Percentiles rank a stretch among this genome's conserved stretches.
Evolutionary conservation across 1,140 invertebrate genomes (phyloP).

Genomic region (Pseudomyrmex flavicornis): DNA sequence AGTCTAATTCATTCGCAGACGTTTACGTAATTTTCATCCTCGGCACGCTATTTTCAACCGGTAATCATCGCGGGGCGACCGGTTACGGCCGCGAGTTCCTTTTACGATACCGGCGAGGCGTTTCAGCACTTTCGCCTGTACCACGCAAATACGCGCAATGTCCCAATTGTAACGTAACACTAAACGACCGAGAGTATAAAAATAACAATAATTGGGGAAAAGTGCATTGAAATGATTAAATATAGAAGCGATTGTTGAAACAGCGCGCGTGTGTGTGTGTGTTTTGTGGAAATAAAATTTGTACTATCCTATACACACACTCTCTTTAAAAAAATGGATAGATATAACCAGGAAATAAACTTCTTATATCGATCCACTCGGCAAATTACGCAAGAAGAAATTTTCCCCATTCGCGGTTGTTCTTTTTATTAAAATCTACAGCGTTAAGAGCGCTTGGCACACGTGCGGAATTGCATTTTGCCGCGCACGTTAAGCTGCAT

Average conservation of each 20-base stretch:
- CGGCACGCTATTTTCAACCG: slow-evolving; percentile 35
- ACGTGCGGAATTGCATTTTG: slow-evolving; percentile 32
- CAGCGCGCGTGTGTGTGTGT: background rate
- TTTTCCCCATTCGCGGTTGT: slow-evolving; percentile 20
- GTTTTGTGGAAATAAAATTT: background rate
- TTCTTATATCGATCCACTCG: slow-evolving; percentile 27
- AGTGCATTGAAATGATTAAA: too few relatives aligned
- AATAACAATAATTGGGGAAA: too few relatives aligned
- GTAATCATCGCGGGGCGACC: slow-evolving; percentile 23
- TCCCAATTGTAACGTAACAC: background rate
- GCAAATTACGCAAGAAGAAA: slow-evolving; percentile 25
- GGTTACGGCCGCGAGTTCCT: slow-evolving; percentile 18
- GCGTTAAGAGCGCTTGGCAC: slow-evolving; percentile 19
- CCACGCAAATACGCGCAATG: background rate
- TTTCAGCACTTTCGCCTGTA: background rate
- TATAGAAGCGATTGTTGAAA: too few relatives aligned
- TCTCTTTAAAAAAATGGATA: background rate
- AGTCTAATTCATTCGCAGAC: background rate
- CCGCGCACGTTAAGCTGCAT: slow-evolving; percentile 11
- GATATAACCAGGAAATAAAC: background rate
- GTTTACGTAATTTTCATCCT: slow-evolving; percentile 33
- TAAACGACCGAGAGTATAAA: background rate
- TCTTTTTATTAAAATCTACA: slow-evolving; percentile 46
- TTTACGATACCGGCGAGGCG: slow-evolving; percentile 23
- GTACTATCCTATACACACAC: background rate